Base-by-base conservation (phyloP, 2,797 vertebrate genomes). In the Coregonus ussuriensis region DNA sequence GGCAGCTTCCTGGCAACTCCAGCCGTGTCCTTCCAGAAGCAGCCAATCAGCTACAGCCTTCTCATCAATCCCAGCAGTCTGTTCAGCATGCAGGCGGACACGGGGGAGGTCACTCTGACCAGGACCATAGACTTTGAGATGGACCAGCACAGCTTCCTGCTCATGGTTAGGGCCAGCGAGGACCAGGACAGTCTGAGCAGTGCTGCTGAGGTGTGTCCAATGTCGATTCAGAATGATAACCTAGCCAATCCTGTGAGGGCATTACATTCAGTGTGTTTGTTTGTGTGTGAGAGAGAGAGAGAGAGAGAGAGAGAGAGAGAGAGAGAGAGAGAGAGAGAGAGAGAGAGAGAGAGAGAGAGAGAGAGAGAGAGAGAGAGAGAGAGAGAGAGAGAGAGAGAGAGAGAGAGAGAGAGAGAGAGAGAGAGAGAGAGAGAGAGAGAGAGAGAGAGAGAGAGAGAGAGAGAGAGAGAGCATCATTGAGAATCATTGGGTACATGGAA, bases 11-110 rank as follows among this genome's bases (percentile, higher is more conserved):
- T 96, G 86, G 92, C 91, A 62, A 95, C 95, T 37, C 91, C 90
- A 33, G 96, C 96, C 37, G 76, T 96, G 76, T 97, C 96, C 69
- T 95, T 96, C 88, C 96, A 97, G 88, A 95, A 96, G 79, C 94
- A 94, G 81, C 88, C 93, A 18, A 91, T 97, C 89, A 93, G 84
- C 88, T 97, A 97, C 92, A 95, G 93, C 88, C 93, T 97, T 52
- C 84, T 95, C 41, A 95, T 93, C 88, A 97, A 97, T 88, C 96
- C 96, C 82, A 94, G 93, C 84, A 96, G 93, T 74, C 92, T 97
- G 1, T 97, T 97, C 89, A 91, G 88, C 82, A 94, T 97, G 86
- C 88, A 93, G 76, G 54, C 59, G 7, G 90, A 93, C 81, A 94
- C 92, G 0, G 96, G 95, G 18, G 94, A 94, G 79, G 92, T 96